These are phyloP conservation scores for Lophochroa leadbeateri DNA, from an alignment of 2,113 vertebrate species.

Conservation along the genomic window DNA sequence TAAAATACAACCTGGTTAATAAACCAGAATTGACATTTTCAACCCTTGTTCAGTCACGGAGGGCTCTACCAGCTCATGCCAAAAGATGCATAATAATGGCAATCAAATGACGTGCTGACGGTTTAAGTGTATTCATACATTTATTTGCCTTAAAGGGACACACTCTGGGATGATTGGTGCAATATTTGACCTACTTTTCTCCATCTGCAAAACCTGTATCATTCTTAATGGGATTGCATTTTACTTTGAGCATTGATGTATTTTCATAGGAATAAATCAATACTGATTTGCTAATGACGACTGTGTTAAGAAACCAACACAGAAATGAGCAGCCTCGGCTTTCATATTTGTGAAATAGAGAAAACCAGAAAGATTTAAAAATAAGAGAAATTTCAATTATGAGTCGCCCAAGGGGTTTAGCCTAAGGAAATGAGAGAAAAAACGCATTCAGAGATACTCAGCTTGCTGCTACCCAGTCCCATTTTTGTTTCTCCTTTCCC, in stretches of 20 bases:
- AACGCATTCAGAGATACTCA: not conserved
- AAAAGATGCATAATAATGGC: constrained; percentile 28
- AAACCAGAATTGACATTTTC: not conserved
- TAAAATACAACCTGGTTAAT: not conserved
- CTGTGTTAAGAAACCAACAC: not conserved
- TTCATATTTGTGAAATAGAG: not conserved
- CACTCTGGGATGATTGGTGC: not conserved
- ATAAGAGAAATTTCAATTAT: not conserved
- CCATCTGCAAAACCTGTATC: constrained; percentile 31
- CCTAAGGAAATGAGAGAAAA: not conserved
- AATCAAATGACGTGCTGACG: not conserved
- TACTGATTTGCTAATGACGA: not conserved
- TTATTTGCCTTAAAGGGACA: constrained; percentile 45
- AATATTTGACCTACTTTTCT: constrained; percentile 46
- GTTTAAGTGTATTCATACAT: constrained; percentile 33
- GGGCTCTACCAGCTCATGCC: constrained; percentile 15
- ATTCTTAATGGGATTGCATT: not conserved
- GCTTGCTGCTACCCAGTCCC: not conserved
- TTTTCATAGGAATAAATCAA: constrained; percentile 33
- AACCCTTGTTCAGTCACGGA: not conserved
- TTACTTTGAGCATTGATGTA: not conserved
- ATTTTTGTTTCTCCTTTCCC: not conserved
- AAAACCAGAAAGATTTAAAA: not conserved
- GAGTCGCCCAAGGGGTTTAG: not conserved
- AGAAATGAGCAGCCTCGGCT: not conserved